Evolutionary conservation across 2,797 vertebrate genomes (phyloP).

Genomic region (Pseudomugil tenellus): DNA sequence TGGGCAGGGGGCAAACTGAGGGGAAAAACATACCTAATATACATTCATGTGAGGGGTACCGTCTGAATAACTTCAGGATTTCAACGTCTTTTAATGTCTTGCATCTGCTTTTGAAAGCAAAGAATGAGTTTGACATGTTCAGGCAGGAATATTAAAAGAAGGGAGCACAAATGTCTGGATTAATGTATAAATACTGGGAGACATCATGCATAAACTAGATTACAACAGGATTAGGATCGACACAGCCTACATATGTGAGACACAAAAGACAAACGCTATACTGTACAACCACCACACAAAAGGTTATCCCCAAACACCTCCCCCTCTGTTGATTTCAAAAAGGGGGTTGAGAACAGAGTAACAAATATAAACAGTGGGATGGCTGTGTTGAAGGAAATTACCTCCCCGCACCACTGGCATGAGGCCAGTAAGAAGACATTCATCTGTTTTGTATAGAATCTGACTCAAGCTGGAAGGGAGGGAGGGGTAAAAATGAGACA

Average conservation of each 20-base stretch:
- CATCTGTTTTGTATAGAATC: constrained; percentile 78
- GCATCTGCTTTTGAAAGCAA: constrained; percentile 27
- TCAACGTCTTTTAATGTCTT: neutral
- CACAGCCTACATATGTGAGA: constrained; percentile 11
- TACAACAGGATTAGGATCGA: constrained; percentile 10
- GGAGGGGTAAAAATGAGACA: constrained; percentile 31
- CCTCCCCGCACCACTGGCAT: constrained; percentile 82
- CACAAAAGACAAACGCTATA: neutral
- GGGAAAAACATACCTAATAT: neutral
- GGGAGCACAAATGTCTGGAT: constrained; percentile 15
- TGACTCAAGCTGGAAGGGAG: constrained; percentile 58
- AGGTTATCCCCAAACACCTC: constrained; percentile 19
- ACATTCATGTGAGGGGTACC: neutral
- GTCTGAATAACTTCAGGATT: neutral
- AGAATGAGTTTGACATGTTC: constrained; percentile 4
- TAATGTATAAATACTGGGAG: neutral
- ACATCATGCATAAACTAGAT: neutral
- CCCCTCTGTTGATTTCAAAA: constrained; percentile 28
- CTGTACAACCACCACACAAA: constrained; percentile 8
- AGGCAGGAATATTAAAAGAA: constrained; percentile 7
- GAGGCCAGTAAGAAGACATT: constrained; percentile 79
- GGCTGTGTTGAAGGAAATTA: constrained; percentile 84
- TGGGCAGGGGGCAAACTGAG: neutral
- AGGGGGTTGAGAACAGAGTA: constrained; percentile 62
- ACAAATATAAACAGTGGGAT: constrained; percentile 81